Evolutionary conservation across 2,888 invertebrate species (phyloP).

Genomic region (Panopea generosa): DNA sequence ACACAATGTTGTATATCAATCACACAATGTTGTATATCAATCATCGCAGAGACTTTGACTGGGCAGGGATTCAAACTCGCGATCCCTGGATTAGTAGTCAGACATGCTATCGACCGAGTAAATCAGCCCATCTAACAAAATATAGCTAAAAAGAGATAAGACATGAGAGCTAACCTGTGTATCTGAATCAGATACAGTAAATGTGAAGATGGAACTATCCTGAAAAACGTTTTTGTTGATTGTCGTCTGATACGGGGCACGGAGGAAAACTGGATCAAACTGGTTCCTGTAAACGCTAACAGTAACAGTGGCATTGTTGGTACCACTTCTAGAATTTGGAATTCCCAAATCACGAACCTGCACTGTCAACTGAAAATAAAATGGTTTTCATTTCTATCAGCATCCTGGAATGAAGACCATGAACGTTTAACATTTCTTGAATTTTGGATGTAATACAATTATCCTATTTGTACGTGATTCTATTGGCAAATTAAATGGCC

Average conservation of each 20-base stretch:
- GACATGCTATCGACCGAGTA: no score
- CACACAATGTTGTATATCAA: no score
- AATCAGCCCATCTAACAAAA: no score
- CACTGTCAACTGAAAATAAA: slow-evolving; percentile 64
- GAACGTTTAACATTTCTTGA: no score
- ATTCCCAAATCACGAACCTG: slow-evolving; percentile 69
- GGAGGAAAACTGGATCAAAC: slow-evolving; percentile 69
- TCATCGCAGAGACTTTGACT: no score
- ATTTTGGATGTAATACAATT: no score
- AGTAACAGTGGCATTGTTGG: slow-evolving; percentile 72
- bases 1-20: no score
- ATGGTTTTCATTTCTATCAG: background rate
- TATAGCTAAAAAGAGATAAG: background rate
- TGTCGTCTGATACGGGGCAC: slow-evolving; percentile 63
- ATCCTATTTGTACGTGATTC: no score
- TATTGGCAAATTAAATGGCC: no score
- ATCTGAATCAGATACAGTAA: slow-evolving; percentile 70
- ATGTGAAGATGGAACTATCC: slow-evolving; percentile 60
- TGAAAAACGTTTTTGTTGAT: slow-evolving; percentile 57
- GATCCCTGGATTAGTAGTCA: no score
- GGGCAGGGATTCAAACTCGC: no score
- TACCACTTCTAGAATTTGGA: slow-evolving; percentile 66
- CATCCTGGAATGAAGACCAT: background rate
- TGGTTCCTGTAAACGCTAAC: slow-evolving; percentile 75
- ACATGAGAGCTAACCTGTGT: slow-evolving; percentile 56